Base-by-base conservation (phyloP, 2,113 vertebrate species). In the Dascyllus trimaculatus region DNA sequence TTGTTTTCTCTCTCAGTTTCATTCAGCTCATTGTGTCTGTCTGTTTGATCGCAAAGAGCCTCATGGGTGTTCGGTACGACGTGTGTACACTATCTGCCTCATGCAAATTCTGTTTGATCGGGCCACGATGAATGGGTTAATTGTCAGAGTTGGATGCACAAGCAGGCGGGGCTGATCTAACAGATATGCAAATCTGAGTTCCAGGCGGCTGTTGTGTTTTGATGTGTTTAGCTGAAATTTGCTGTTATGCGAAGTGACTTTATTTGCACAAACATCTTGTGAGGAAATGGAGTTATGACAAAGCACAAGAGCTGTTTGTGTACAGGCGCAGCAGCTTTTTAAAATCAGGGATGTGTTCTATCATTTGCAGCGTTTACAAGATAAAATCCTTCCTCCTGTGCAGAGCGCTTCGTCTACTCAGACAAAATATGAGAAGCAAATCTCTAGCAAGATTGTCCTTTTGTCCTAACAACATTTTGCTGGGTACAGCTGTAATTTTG, bases 141-240 rank as follows among this genome's bases (percentile, higher is more conserved):
- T 19, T 83, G 71, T 85, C 60, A 72, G 38, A 53, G 54, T 56
- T n/a, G 52, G 54, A 73, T 24, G 19, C 68, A 62, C 46, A 49
- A 73, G 67, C 61, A 73, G 43, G 60, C 80, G 61, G 53, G 19
- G 32, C 54, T 40, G 74, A 84, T 68, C 61, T 58, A 32, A 70
- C 73, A 83, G 81, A 85, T 82, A 76, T 82, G 75, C 49, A 76
- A 85, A 86, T 85, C 51, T 29, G 52, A 62, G 52, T 57, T 80
- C 21, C 32, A 71, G 71, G 40, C 32, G 8, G 6, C 32, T 35
- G 29, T 38, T 80, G 53, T 59, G 53, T 71, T 86, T 74, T 81
- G 45, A 71, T 73, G 61, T 68, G 59, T 78, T 52, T 14, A 40
- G 22, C 54, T 61, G 57, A 32, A 62, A 66, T 68, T 38, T 24